Conservation (phyloP, 2,113 vertebrate species). For the Pollimyrus isidori region DNA sequence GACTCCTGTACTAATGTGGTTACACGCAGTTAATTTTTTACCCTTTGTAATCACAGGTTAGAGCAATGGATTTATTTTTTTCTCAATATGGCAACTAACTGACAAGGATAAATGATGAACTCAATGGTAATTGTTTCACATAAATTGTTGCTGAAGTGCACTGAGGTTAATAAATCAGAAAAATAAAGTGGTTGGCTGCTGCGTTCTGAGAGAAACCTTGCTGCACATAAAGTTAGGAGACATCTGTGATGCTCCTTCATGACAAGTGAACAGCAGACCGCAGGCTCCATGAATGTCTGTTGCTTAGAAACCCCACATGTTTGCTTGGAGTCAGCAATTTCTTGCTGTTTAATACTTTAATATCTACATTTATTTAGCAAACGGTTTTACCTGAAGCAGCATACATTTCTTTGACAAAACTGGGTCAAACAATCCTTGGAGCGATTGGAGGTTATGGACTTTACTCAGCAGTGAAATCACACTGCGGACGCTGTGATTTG, state of each 20-base stretch:
- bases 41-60: neutral
- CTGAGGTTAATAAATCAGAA: neutral
- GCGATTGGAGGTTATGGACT: neutral
- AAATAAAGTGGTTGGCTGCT: neutral
- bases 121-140: neutral
- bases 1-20: neutral
- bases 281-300: neutral
- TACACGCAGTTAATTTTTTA: neutral
- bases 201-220: neutral
- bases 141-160: neutral
- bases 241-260: neutral
- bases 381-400: neutral
- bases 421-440: neutral
- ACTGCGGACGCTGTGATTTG: neutral
- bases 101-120: neutral
- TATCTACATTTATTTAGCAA: neutral
- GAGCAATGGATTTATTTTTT: neutral
- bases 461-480: neutral
- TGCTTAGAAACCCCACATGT: neutral
- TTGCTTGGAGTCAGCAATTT: neutral
- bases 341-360: neutral
- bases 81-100: neutral
- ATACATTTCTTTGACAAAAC: neutral
- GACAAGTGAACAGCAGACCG: neutral
- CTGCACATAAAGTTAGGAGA: neutral